Percentiles rank a stretch among this genome's conserved stretches.
Conservation (phyloP, 64 coral and sea anemone genomes). For the Actinia equina region DNA sequence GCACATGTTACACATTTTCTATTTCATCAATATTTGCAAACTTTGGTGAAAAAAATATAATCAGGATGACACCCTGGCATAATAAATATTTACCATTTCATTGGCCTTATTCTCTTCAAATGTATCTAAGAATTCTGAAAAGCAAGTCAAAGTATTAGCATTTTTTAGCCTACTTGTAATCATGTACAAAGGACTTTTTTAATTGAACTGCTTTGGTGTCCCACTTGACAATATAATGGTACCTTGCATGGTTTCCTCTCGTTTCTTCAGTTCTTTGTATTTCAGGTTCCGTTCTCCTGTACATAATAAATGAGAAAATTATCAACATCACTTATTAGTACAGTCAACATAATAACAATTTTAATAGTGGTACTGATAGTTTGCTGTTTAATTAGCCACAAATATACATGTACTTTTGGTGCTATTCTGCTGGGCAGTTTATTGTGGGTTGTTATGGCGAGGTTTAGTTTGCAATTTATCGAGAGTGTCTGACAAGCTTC, state of each 20-base stretch:
- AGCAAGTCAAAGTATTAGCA: not conserved
- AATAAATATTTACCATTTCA: slow-evolving; percentile 46
- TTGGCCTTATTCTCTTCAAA: slow-evolving; percentile 88
- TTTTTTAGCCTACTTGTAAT: too few species aligned
- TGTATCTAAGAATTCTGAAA: slow-evolving; percentile 84
- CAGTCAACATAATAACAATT: not conserved
- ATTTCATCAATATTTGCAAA: not conserved
- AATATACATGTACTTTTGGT: too few species aligned
- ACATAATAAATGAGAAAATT: not conserved
- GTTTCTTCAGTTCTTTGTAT: slow-evolving; percentile 98
- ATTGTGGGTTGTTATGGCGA: too few species aligned
- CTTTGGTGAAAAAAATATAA: not conserved
- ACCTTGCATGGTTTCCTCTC: slow-evolving; percentile 99
- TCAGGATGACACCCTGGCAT: not conserved
- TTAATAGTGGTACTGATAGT: too few species aligned
- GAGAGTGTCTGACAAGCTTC: too few species aligned
- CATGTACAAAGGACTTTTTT: too few species aligned
- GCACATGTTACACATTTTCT: not conserved
- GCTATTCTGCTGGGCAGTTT: too few species aligned
- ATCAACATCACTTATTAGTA: not conserved
- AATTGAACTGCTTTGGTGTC: too few species aligned
- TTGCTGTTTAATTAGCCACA: too few species aligned
- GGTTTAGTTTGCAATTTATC: too few species aligned
- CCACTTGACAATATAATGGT: not conserved
- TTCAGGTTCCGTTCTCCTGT: slow-evolving; percentile 94